Evolutionary conservation across 2,113 vertebrate species (phyloP), one percentile per base, ranked within the genome.

Genomic region (Proterorhinus semilunaris): DNA sequence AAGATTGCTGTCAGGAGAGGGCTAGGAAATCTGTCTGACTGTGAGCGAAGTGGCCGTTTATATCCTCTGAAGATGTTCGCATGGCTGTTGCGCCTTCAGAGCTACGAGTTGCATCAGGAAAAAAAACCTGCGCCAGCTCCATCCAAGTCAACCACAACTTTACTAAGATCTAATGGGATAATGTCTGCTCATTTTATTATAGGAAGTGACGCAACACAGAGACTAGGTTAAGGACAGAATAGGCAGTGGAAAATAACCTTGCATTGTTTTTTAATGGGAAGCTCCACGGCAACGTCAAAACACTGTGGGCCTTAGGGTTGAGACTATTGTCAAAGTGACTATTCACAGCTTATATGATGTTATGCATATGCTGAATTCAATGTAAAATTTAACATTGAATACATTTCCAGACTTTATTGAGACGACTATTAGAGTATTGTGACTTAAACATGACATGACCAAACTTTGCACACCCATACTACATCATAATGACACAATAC

Each of bases 1-100:
- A 90, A 86, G 85, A 90, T 89, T 86, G 86, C 84, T 88, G 86
- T 87, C 84, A 83, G 72, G 80, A 85, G 83, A 78, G 81, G 92
- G 92, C 94, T 90, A 66, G 59, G 58, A 44, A 73, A 74, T 71
- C 68, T 6, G 70, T 88, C 71, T 87, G 82, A 83, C 65, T 66
- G 74, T 63, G 62, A 76, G 68, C 76, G 72, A 88, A 79, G 76
- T 79, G 71, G 66, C 55, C 9, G 53, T 74, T 81, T 82, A 79
- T 82, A 71, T 83, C 75, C 69, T 58, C 65, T 72, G 57, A 82
- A 74, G 78, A 83, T 80, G 47, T 68, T 75, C 82, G 69, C 81
- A 81, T 78, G 84, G 66, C 80, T 83, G 69, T 86, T 89, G 74
- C 78, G 59, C 66, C 63, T 68, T 68, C 50, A 81, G 76, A 79